Base-by-base conservation (phyloP, 2,113 vertebrate species). In the Cichladusa arquata region DNA sequence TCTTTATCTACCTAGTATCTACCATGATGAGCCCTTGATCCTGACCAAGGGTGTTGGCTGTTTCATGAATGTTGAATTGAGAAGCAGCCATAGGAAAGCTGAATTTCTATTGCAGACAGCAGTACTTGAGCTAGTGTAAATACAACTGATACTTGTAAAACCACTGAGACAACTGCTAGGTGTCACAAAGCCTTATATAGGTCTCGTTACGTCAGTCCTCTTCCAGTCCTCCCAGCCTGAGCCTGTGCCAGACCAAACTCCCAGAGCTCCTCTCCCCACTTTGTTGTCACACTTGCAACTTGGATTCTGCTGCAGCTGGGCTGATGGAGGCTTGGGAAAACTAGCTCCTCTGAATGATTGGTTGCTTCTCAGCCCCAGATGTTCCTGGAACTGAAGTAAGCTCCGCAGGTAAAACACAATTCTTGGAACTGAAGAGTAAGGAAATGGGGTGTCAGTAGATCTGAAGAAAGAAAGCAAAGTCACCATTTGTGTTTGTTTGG, bases 1-100 rank as follows among this genome's bases (percentile, higher is more conserved):
- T 76, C 71, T 95, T 94, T 95, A 95, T 88, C 92, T 94, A 56
- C 69, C 44, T 86, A 17, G 26, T 91, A 93, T 93, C 85, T 90
- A 53, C 76, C 64, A 58, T 53, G 76, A 69, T 34, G 69, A 92
- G 51, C 44, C 86, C 90, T 94, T 96, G 79, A 93, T 96, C 88
- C 76, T 90, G 65, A 80, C 71, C 58, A 70, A 73, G 85, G 92
- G 94, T 78, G 95, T 93, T 92, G 91, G 51, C 77, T 95, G 64
- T 64, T 90, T 88, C 60, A 64, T 82, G 86, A 88, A 74, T 84
- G 60, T n/a, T 88, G 56, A 67, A 78, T 48, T 90, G 65, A 64
- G 88, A 90, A 95, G 64, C 90, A 78, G 82, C 28, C 44, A 60
- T 44, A 86, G 40, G 56, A 93, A 88, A 88, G 64, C 67, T 88